phyloP scores from a whole-genome alignment of 2,888 invertebrate genomes.

The Eubasilissa splendida region DNA sequence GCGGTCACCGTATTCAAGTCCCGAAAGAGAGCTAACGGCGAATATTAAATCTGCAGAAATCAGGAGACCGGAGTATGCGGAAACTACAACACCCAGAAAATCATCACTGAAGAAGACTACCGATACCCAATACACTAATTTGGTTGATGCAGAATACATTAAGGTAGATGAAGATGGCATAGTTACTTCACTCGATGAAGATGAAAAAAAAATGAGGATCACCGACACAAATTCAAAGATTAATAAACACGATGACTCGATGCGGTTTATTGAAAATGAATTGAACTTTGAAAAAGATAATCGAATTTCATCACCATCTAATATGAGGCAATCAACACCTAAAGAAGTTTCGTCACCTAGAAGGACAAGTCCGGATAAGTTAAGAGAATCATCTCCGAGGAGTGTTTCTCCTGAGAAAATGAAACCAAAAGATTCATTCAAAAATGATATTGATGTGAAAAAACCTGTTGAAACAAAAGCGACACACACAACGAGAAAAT shows the following conservation, averaged over 20 bases:
- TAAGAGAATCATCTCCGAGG: conserved; percentile 19
- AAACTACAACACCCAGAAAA: conserved; percentile 59
- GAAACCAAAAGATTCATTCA: conserved; percentile 15
- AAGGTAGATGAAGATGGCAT: conserved; percentile 47
- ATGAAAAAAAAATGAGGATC: conserved; percentile 13
- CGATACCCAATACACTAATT: conserved; percentile 50
- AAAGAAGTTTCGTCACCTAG: conserved; percentile 34
- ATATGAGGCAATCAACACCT: conserved; percentile 8
- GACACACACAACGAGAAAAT: conserved; percentile 59
- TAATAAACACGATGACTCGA: conserved; percentile 39
- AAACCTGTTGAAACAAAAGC: conserved; percentile 46
- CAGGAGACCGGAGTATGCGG: conserved; percentile 55
- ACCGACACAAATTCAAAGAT: conserved; percentile 12
- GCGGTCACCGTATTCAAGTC: conserved; percentile 65
- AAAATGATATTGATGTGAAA: no score
- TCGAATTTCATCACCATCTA: background rate
- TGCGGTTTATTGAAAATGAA: conserved; percentile 49
- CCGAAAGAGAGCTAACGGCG: conserved; percentile 61
- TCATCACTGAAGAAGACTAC: conserved; percentile 54
- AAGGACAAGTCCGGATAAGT: conserved; percentile 27
- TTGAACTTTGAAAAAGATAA: conserved; percentile 39
- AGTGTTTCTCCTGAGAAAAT: conserved; percentile 35
- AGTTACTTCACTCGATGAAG: conserved; percentile 37
- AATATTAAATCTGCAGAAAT: conserved; percentile 54
- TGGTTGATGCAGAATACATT: conserved; percentile 56